Evolutionary conservation across 2,113 vertebrate species (phyloP).

Genomic region (Anolis carolinensis): DNA sequence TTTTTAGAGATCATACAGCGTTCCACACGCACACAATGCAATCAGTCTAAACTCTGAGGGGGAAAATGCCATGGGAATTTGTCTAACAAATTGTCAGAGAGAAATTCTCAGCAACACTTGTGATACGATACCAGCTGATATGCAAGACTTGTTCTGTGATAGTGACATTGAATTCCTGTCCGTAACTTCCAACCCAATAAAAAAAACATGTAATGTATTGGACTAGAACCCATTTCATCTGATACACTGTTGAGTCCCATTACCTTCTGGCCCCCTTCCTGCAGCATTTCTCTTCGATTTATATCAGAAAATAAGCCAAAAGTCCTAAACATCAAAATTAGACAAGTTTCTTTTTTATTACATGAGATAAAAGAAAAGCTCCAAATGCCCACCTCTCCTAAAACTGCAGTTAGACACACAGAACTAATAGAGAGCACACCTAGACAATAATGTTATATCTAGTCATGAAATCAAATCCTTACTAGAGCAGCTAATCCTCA

Average conservation of each 20-base stretch:
- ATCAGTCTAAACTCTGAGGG: neutral
- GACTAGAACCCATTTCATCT: neutral
- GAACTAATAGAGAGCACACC: constrained; percentile 62
- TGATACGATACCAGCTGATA: neutral
- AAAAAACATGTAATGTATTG: neutral
- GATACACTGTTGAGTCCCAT: neutral
- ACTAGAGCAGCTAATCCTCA: constrained; percentile 63
- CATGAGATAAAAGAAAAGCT: no score
- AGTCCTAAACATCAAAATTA: neutral
- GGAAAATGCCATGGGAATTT: neutral
- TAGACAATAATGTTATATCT: constrained; percentile 45
- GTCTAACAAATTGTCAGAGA: neutral
- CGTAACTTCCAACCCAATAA: neutral
- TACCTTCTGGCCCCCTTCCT: neutral
- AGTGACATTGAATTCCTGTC: neutral
- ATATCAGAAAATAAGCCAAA: neutral
- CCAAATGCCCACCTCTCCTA: constrained; percentile 45
- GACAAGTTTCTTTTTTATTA: neutral
- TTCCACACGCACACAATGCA: neutral
- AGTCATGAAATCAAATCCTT: constrained; percentile 63
- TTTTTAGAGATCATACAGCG: neutral
- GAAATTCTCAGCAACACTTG: neutral
- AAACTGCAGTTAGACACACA: constrained; percentile 60
- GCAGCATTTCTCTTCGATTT: neutral
- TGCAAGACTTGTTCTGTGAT: neutral